Conservation (phyloP, 1,140 invertebrate species). For the Drosophila sp. region DNA sequence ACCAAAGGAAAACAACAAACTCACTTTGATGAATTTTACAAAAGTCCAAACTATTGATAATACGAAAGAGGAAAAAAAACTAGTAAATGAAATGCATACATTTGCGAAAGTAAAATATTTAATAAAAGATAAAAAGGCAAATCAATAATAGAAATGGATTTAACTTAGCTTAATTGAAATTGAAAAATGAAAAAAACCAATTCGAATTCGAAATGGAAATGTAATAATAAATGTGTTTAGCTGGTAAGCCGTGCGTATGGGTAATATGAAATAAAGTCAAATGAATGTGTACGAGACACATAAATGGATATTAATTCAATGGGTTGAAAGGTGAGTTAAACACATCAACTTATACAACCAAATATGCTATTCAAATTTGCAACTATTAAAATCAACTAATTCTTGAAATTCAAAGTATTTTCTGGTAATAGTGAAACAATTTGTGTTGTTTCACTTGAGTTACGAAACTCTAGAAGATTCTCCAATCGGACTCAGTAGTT, state of each 20-base stretch:
- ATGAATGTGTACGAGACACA: slow-evolving; percentile 61
- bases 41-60: slow-evolving; percentile 71
- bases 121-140: slow-evolving; percentile 42
- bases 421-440: too few relatives aligned
- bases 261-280: slow-evolving; percentile 73
- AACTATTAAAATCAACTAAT: too few relatives aligned
- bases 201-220: slow-evolving; percentile 25
- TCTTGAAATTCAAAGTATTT: too few relatives aligned
- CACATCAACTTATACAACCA: background rate
- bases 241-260: slow-evolving; percentile 65
- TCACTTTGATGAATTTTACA: slow-evolving; percentile 79
- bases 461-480: too few relatives aligned
- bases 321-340: slow-evolving; percentile 6
- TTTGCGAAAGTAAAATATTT: slow-evolving; percentile 26
- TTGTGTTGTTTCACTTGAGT: too few relatives aligned
- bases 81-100: slow-evolving; percentile 15
- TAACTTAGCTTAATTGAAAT: slow-evolving; percentile 71
- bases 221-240: slow-evolving; percentile 58
- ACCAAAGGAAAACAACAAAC: slow-evolving; percentile 25
- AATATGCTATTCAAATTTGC: too few relatives aligned
- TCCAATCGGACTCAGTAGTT: too few relatives aligned
- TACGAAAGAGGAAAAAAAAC: slow-evolving; percentile 18
- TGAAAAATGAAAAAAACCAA: slow-evolving; percentile 22
- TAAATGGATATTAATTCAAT: background rate
- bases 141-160: slow-evolving; percentile 71